These are phyloP conservation scores for Drosophila monieri DNA, from an alignment of 2,888 invertebrate genomes.

Conservation along the genomic window DNA sequence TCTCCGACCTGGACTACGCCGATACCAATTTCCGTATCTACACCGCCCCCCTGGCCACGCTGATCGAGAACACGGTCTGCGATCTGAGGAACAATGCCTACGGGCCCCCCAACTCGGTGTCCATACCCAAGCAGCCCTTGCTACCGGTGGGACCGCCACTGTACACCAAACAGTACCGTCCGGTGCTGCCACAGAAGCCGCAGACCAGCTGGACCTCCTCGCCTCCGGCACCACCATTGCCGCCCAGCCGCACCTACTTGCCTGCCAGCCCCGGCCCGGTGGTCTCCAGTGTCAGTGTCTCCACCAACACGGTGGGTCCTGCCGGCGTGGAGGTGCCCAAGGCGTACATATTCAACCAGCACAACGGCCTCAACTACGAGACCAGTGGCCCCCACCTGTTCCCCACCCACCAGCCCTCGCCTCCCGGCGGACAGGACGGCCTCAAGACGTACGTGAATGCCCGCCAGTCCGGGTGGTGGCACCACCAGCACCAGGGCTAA, in stretches of 20 bases:
- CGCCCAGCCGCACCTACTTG: constrained; percentile 48
- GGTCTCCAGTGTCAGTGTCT: constrained; percentile 64
- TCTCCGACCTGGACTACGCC: constrained; percentile 88
- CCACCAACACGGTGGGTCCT: constrained; percentile 40
- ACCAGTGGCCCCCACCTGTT: constrained; percentile 82
- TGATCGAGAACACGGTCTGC: constrained; percentile 90
- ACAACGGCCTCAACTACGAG: constrained; percentile 83
- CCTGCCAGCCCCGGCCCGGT: constrained; percentile 50
- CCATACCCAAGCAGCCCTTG: constrained; percentile 55
- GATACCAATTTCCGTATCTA: constrained; percentile 92
- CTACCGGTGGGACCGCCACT: constrained; percentile 45
- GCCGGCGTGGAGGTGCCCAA: constrained; percentile 75
- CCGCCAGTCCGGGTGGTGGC: constrained; percentile 80
- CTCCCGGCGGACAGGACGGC: constrained; percentile 45
- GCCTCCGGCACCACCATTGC: constrained; percentile 37
- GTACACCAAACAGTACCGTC: constrained; percentile 63
- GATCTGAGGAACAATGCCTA: constrained; percentile 84
- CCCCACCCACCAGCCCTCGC: constrained; percentile 60
- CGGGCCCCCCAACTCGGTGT: constrained; percentile 72
- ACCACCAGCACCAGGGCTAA: constrained; percentile 65
- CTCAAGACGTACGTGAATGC: constrained; percentile 76
- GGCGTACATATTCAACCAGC: constrained; percentile 83
- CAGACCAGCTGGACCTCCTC: constrained; percentile 56
- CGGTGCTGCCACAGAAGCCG: constrained; percentile 54
- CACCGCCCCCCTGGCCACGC: constrained; percentile 87